These are phyloP conservation scores for Notechis scutatus DNA, from an alignment of 2,113 vertebrate genomes.

Conservation along the genomic window DNA sequence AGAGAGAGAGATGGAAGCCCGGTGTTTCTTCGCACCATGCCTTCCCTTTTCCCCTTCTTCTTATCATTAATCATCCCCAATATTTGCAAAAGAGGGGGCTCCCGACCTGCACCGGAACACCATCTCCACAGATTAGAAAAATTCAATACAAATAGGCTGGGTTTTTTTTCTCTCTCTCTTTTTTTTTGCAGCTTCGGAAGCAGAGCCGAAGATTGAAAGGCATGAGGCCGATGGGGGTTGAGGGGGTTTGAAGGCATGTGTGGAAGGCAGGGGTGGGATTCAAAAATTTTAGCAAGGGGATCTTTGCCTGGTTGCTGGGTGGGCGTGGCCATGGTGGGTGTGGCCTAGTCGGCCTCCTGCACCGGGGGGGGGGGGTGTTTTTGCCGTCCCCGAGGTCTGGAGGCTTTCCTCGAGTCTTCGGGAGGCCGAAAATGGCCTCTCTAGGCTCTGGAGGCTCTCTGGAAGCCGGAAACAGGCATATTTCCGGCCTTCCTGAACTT, in stretches of 20 bases:
- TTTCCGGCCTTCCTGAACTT: no score
- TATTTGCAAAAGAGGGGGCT: neutral
- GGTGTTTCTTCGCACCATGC: neutral
- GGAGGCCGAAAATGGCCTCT: no score
- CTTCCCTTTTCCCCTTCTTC: neutral
- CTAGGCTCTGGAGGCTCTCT: no score
- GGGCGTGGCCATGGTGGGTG: no score
- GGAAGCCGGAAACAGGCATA: no score
- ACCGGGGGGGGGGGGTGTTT: no score
- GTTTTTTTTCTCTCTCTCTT: neutral
- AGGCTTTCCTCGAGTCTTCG: no score
- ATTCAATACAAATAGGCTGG: slow-evolving; percentile 15
- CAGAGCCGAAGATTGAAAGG: neutral
- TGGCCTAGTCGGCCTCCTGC: no score
- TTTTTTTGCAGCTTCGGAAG: neutral
- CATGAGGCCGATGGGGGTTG: neutral
- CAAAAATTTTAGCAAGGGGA: no score
- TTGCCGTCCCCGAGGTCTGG: no score
- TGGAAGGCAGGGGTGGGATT: no score
- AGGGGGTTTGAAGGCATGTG: neutral
- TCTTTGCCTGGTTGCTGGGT: no score
- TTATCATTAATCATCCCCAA: slow-evolving; percentile 24
- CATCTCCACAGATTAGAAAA: slow-evolving; percentile 1
- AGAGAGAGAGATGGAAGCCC: neutral
- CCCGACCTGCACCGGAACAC: slow-evolving; percentile 11